These are phyloP conservation scores for Wasmannia auropunctata DNA, from an alignment of 1,140 invertebrate genomes.

Conservation along the genomic window DNA sequence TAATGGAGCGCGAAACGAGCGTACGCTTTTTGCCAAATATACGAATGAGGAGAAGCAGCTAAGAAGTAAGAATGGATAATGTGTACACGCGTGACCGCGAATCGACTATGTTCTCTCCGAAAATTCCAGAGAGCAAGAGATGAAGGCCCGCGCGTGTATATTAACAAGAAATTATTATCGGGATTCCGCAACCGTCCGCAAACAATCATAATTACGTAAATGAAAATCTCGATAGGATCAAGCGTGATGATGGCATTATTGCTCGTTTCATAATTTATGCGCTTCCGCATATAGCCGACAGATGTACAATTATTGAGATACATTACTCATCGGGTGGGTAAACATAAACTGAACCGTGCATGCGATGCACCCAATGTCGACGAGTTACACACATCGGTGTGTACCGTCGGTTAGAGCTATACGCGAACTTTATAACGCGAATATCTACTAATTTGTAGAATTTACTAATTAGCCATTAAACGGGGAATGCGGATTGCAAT, in stretches of 20 bases:
- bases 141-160: background rate
- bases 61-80: too few relatives aligned
- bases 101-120: conserved; percentile 26
- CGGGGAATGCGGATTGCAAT: conserved; percentile 38
- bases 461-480: conserved; percentile 56
- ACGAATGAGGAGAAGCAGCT: conserved; percentile 60
- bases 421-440: conserved; percentile 46
- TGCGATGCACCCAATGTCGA: conserved; percentile 41
- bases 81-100: background rate
- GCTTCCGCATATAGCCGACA: conserved; percentile 49
- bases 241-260: conserved; percentile 54
- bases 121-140: conserved; percentile 3
- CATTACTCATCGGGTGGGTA: conserved; percentile 56
- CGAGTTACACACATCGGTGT: conserved; percentile 26
- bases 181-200: conserved; percentile 25
- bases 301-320: conserved; percentile 60
- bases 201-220: conserved; percentile 54
- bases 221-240: conserved; percentile 60
- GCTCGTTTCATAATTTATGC: conserved; percentile 61
- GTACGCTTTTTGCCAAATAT: conserved; percentile 63
- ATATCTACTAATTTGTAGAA: conserved; percentile 53
- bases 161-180: conserved; percentile 47
- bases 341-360: conserved; percentile 52
- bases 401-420: conserved; percentile 30
- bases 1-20: conserved; percentile 69